A percentile compares a stretch with the other conserved stretches of the same genome.
Evolutionary conservation across 2,113 vertebrate species (phyloP).

Genomic region (Amphiprion percula): DNA sequence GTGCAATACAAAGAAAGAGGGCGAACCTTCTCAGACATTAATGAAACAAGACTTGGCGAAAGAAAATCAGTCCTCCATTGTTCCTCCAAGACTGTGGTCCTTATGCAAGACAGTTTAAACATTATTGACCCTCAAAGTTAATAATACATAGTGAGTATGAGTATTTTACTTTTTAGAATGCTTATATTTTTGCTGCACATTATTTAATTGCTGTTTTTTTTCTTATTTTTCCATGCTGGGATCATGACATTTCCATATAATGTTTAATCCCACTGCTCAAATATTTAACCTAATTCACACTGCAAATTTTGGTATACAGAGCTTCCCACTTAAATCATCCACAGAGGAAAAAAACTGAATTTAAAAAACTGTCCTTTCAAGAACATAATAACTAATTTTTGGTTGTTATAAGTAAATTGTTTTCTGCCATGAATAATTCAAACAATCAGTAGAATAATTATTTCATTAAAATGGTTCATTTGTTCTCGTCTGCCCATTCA

Average conservation of each 20-base stretch:
- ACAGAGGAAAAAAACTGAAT: slow-evolving; percentile 36
- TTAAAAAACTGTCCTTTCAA: slow-evolving; percentile 53
- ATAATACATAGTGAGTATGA: too few relatives aligned
- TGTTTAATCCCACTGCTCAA: neutral
- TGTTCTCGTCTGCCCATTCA: slow-evolving; percentile 62
- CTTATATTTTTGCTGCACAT: neutral
- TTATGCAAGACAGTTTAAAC: neutral
- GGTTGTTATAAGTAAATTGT: slow-evolving; percentile 62
- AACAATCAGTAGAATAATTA: slow-evolving; percentile 68
- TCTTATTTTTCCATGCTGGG: neutral
- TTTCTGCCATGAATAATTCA: slow-evolving; percentile 70
- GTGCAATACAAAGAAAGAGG: too few relatives aligned
- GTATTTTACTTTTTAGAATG: neutral
- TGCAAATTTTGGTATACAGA: neutral
- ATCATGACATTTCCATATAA: neutral
- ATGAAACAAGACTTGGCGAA: neutral
- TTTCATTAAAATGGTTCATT: slow-evolving; percentile 79
- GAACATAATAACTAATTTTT: slow-evolving; percentile 54
- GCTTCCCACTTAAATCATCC: slow-evolving; percentile 4
- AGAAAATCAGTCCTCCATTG: neutral
- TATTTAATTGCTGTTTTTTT: neutral
- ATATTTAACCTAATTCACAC: slow-evolving; percentile 5
- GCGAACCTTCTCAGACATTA: neutral
- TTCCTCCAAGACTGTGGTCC: neutral
- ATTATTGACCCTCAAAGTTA: neutral